These are phyloP conservation scores for crab-eating macaque (Macaca fascicularis) DNA, from an alignment of 2,113 vertebrate genomes.

Conservation along the genomic window T2T-MFA8v1.1 NC_088389.1:58508001-58508500, in stretches of 20 bases:
- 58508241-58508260: conserved; percentile 10
- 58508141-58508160: too few species aligned
- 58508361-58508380: conserved; percentile 26
- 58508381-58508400: not conserved
- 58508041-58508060: too few species aligned
- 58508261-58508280: not conserved
- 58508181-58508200: conserved; percentile 51
- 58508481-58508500: not conserved
- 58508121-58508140: too few species aligned
- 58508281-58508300: not conserved
- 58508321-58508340: not conserved
- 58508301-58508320: not conserved
- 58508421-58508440: not conserved
- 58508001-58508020: too few species aligned
- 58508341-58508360: not conserved
- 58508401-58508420: not conserved
- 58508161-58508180: conserved; percentile 46
- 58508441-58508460: not conserved
- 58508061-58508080: too few species aligned
- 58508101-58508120: too few species aligned
- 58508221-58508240: not conserved
- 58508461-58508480: conserved; percentile 1
- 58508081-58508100: too few species aligned
- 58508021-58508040: too few species aligned
- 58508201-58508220: not conserved